These are phyloP conservation scores for Hirundo rustica DNA, from an alignment of 2,797 vertebrate species.

Conservation along the genomic window DNA sequence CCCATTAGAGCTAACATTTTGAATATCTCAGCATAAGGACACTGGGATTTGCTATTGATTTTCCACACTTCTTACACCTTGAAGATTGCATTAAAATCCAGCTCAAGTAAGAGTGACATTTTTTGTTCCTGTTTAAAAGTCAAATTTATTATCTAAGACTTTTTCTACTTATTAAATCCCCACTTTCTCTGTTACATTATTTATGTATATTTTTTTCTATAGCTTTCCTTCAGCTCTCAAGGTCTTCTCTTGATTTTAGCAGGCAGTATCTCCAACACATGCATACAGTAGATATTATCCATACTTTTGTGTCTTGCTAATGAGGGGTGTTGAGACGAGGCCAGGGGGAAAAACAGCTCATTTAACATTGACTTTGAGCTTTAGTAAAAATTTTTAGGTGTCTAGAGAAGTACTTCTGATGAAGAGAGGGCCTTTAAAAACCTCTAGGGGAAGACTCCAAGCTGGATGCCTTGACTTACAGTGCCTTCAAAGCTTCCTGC, in stretches of 20 bases:
- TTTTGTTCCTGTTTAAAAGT: conserved; percentile 72
- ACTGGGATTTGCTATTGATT: conserved; percentile 77
- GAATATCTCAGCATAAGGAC: conserved; percentile 74
- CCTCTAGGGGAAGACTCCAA: not conserved
- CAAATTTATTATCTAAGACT: conserved; percentile 66
- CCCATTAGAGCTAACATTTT: conserved; percentile 76
- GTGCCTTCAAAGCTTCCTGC: not conserved
- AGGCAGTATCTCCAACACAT: not conserved
- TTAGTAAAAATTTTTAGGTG: not conserved
- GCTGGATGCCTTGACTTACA: not conserved
- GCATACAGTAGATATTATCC: not conserved
- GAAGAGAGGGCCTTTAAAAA: not conserved
- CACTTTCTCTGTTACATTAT: conserved; percentile 61
- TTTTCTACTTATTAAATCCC: conserved; percentile 67
- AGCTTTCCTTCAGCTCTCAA: conserved; percentile 40
- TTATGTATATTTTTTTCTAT: conserved; percentile 33
- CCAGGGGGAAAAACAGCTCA: not conserved
- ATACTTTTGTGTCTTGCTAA: not conserved
- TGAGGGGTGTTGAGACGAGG: not conserved
- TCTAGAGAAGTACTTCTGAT: not conserved
- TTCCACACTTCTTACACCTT: conserved; percentile 70
- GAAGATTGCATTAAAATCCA: conserved; percentile 75
- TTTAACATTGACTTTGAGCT: not conserved
- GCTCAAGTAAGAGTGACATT: conserved; percentile 69
- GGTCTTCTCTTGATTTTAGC: conserved; percentile 37